Evolutionary conservation across 2,797 vertebrate species (phyloP).

Genomic region (Etheostoma nigrum): DNA sequence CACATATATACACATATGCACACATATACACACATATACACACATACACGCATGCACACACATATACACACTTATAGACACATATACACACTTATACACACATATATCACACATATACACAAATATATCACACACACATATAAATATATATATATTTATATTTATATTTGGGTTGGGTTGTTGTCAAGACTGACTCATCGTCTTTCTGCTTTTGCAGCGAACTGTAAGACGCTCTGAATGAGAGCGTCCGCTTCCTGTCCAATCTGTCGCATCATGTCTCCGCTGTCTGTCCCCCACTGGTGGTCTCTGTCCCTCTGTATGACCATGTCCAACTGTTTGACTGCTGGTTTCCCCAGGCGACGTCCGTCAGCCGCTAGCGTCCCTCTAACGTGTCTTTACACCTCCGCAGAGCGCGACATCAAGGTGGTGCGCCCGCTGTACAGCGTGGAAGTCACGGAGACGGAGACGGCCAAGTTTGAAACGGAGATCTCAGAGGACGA

Average conservation of each 20-base stretch:
- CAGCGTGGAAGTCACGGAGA: conserved; percentile 96
- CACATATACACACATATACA: too few relatives aligned
- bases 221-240: conserved; percentile 61
- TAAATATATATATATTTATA: too few relatives aligned
- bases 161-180: conserved; percentile 25
- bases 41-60: too few relatives aligned
- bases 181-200: not conserved
- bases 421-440: conserved; percentile 92
- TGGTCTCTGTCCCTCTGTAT: not conserved
- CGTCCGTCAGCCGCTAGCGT: not conserved
- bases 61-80: too few relatives aligned
- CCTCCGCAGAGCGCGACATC: conserved; percentile 92
- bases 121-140: too few relatives aligned
- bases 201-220: conserved; percentile 45
- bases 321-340: not conserved
- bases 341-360: not conserved
- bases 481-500: conserved; percentile 96
- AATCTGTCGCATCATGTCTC: conserved; percentile 12
- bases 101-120: too few relatives aligned
- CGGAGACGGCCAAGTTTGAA: conserved; percentile 94
- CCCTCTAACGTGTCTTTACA: conserved; percentile 30
- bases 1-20: too few relatives aligned
- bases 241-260: conserved; percentile 49
- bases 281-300: not conserved
- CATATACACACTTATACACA: too few relatives aligned